phyloP scores from a whole-genome alignment of 2,888 invertebrate genomes.

The Unio delphinus region DNA sequence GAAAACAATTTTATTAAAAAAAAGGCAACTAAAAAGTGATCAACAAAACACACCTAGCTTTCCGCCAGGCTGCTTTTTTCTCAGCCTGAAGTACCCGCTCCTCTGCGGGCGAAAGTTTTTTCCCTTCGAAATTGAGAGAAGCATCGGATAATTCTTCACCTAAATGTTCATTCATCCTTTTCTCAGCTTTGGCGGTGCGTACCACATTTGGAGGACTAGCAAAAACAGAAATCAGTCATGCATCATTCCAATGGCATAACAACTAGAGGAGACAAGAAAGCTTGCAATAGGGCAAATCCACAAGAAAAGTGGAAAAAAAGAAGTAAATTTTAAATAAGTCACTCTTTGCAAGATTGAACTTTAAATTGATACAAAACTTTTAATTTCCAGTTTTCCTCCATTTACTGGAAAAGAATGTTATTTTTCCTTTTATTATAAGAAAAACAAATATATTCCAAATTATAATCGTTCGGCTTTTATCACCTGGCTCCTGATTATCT shows the following conservation, averaged over 20 bases:
- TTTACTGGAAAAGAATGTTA: no score
- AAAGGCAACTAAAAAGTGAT: slow-evolving; percentile 1
- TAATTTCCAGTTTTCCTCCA: no score
- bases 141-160: slow-evolving; percentile 13
- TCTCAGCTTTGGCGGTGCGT: slow-evolving; percentile 53
- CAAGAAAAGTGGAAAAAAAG: no score
- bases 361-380: no score
- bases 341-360: no score
- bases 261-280: no score
- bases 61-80: slow-evolving; percentile 61
- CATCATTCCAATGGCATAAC: background rate
- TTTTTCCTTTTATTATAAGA: no score
- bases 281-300: no score
- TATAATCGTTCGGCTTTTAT: no score
- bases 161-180: slow-evolving; percentile 39
- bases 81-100: slow-evolving; percentile 58
- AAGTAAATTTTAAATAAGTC: no score
- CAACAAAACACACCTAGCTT: slow-evolving; percentile 60
- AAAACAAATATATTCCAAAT: no score
- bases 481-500: no score
- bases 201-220: slow-evolving; percentile 41
- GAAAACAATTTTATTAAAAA: background rate
- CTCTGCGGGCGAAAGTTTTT: slow-evolving; percentile 47
- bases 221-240: slow-evolving; percentile 6
- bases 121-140: slow-evolving; percentile 25